A percentile compares a stretch with the other conserved stretches of the same genome.
Evolutionary conservation across 2,888 invertebrate species (phyloP).

Genomic region (Ferrisia virgata): DNA sequence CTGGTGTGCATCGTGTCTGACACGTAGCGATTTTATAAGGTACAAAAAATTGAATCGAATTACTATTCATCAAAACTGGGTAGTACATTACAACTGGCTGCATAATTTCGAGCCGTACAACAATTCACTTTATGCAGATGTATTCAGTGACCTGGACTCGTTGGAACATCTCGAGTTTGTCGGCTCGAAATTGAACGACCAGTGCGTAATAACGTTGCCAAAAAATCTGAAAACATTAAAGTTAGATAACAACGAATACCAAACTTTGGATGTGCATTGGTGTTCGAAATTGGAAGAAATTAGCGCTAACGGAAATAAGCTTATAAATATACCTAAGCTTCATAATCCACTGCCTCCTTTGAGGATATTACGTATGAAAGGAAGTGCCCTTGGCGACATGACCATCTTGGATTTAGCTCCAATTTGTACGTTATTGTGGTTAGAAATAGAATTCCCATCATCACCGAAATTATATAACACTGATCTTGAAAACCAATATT

Average conservation of each 20-base stretch:
- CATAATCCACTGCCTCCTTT: not conserved
- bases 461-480: no score
- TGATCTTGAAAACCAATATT: no score
- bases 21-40: no score
- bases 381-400: not conserved
- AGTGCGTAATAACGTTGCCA: not conserved
- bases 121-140: no score
- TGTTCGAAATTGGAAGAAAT: not conserved
- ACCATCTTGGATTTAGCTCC: not conserved
- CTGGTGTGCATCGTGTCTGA: no score
- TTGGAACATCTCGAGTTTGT: not conserved
- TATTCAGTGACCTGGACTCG: not conserved
- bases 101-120: no score
- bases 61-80: no score
- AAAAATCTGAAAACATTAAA: not conserved
- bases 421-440: not conserved
- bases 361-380: not conserved
- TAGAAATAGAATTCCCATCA: not conserved
- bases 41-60: no score
- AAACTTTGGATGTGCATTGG: not conserved
- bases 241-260: not conserved
- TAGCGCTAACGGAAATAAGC: not conserved
- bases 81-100: no score
- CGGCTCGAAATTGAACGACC: not conserved
- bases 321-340: not conserved